phyloP scores from a whole-genome alignment of 1,140 invertebrate genomes.

The Temnothorax nylanderi region DNA sequence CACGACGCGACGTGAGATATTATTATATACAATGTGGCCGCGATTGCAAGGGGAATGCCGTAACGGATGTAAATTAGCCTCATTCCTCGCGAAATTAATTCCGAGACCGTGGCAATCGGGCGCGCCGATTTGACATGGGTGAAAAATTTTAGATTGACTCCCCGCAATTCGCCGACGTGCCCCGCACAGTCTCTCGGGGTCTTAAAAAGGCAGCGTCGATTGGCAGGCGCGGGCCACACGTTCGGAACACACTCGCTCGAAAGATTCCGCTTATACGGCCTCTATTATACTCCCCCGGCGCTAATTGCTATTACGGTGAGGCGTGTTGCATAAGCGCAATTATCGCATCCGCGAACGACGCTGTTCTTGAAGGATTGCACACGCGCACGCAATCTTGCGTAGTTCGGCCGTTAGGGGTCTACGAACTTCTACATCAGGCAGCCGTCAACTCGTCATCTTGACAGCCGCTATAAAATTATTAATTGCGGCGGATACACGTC shows the following conservation, averaged over 20 bases:
- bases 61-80: slow-evolving; percentile 38
- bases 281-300: slow-evolving; percentile 74
- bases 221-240: neutral
- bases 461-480: slow-evolving; percentile 28
- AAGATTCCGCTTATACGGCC: slow-evolving; percentile 65
- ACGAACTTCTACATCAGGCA: slow-evolving; percentile 40
- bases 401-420: slow-evolving; percentile 39
- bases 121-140: slow-evolving; percentile 46
- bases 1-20: slow-evolving; percentile 57
- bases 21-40: slow-evolving; percentile 57
- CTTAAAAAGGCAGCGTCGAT: neutral
- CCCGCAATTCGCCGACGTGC: neutral
- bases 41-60: slow-evolving; percentile 52
- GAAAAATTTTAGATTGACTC: slow-evolving; percentile 54
- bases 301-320: slow-evolving; percentile 79
- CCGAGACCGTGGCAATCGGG: slow-evolving; percentile 36
- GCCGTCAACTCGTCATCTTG: slow-evolving; percentile 22
- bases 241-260: neutral
- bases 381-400: slow-evolving; percentile 69
- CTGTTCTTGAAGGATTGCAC: slow-evolving; percentile 63
- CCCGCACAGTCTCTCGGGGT: slow-evolving; percentile 3
- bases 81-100: slow-evolving; percentile 65
- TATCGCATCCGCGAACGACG: slow-evolving; percentile 67
- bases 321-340: slow-evolving; percentile 80
- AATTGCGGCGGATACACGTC: slow-evolving; percentile 7